These are phyloP conservation scores for Teleogryllus occipitalis DNA, from an alignment of 1,140 invertebrate species.

Conservation along the genomic window DNA sequence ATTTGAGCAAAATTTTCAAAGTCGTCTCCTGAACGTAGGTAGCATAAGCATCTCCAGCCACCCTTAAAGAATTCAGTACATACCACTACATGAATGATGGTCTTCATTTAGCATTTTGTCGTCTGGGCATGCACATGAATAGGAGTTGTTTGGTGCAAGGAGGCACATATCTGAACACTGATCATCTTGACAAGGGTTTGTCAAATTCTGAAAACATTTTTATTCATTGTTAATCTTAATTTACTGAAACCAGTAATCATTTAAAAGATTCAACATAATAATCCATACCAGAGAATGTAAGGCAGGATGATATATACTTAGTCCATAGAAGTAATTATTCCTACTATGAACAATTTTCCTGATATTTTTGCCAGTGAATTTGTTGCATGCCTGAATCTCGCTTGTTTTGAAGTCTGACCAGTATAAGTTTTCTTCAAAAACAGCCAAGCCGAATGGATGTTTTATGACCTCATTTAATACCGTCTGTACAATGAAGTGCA, in stretches of 20 bases:
- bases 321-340: constrained; percentile 45
- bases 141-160: constrained; percentile 48
- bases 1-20: too few species aligned
- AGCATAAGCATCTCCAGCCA: too few species aligned
- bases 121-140: constrained; percentile 69
- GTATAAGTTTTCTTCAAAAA: constrained; percentile 81
- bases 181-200: constrained; percentile 58
- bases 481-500: constrained; percentile 28
- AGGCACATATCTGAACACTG: constrained; percentile 76
- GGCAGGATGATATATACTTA: constrained; percentile 60
- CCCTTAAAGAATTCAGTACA: too few species aligned
- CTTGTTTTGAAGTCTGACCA: constrained; percentile 74
- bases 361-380: constrained; percentile 54
- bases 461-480: constrained; percentile 48
- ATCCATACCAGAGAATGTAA: constrained; percentile 29
- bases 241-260: not conserved
- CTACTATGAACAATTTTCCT: constrained; percentile 40
- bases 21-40: too few species aligned
- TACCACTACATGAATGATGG: constrained; percentile 43
- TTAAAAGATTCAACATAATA: not conserved
- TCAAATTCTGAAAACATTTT: constrained; percentile 27
- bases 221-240: not conserved
- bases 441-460: constrained; percentile 72
- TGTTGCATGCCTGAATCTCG: constrained; percentile 56
- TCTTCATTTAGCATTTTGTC: constrained; percentile 49